Percentiles rank a stretch among this genome's conserved stretches.
phyloP scores from a whole-genome alignment of 1,140 invertebrate genomes.

The Pygmarrhopalites habei region DNA sequence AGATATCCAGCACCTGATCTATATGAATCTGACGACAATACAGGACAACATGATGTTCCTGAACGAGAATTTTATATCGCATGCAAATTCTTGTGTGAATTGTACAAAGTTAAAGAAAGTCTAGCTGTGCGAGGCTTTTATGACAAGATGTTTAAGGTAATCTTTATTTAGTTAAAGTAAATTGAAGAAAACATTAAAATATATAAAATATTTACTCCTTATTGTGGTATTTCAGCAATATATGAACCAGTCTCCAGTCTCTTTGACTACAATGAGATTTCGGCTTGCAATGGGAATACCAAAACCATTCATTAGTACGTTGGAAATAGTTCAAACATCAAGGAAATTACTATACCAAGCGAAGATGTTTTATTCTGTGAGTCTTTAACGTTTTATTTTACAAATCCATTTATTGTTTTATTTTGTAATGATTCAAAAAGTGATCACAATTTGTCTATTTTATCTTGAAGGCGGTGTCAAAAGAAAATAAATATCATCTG shows the following conservation, averaged over 20 bases:
- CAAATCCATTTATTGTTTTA: background rate
- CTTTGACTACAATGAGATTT: constrained; percentile 8
- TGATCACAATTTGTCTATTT: no score
- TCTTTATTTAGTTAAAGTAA: no score
- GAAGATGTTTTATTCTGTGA: constrained; percentile 10
- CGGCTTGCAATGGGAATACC: constrained; percentile 2
- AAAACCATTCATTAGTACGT: background rate
- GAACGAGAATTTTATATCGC: constrained; percentile 5
- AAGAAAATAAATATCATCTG: background rate
- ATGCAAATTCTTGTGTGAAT: constrained; percentile 29
- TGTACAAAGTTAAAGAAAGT: constrained; percentile 20
- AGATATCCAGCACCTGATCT: no score
- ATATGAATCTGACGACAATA: no score
- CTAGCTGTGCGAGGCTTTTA: constrained; percentile 1
- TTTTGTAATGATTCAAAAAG: background rate
- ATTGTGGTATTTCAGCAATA: no score
- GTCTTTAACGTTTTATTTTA: constrained; percentile 8
- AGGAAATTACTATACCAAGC: constrained; percentile 24
- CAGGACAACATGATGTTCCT: no score
- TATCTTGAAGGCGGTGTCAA: no score
- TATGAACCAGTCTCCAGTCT: background rate
- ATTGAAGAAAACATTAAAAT: no score
- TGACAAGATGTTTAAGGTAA: constrained; percentile 20
- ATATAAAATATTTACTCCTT: no score
- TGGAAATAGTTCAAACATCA: background rate